A percentile compares a stretch with the other conserved stretches of the same genome.
Conservation (phyloP, 2,797 vertebrate genomes). For the Psittacula echo region DNA sequence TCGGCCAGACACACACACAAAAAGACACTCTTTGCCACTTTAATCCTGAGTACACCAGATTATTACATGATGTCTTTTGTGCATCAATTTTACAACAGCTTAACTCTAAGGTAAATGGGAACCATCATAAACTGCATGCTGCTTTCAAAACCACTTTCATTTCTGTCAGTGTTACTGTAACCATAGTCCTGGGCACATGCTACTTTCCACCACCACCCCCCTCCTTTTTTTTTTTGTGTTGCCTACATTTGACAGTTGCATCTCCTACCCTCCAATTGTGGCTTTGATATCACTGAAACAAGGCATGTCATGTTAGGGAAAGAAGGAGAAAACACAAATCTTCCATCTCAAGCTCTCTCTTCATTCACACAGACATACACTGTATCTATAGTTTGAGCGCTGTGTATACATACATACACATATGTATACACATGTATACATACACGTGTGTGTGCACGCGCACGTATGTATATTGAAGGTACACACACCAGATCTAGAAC, state of each 20-base stretch:
- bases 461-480: neutral
- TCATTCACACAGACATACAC: neutral
- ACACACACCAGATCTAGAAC: neutral
- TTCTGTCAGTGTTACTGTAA: constrained; percentile 78
- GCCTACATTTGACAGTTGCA: constrained; percentile 77
- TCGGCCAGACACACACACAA: constrained; percentile 31
- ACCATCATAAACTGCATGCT: constrained; percentile 78
- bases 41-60: constrained; percentile 69
- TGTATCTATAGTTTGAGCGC: neutral
- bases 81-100: constrained; percentile 80
- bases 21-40: constrained; percentile 66
- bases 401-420: too few species aligned
- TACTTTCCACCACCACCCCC: neutral
- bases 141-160: constrained; percentile 84
- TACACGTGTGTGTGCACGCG: fast-evolving
- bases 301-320: constrained; percentile 74
- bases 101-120: constrained; percentile 79
- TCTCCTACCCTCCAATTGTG: constrained; percentile 72
- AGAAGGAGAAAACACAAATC: constrained; percentile 45
- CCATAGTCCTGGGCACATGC: constrained; percentile 69
- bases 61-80: constrained; percentile 77
- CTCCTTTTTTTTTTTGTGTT: neutral
- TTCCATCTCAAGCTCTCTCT: constrained; percentile 30
- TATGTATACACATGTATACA: fast-evolving
- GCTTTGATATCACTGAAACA: constrained; percentile 82